Evolutionary conservation across 2,113 vertebrate species (phyloP).

Genomic region (Benitochromis conjunctus): DNA sequence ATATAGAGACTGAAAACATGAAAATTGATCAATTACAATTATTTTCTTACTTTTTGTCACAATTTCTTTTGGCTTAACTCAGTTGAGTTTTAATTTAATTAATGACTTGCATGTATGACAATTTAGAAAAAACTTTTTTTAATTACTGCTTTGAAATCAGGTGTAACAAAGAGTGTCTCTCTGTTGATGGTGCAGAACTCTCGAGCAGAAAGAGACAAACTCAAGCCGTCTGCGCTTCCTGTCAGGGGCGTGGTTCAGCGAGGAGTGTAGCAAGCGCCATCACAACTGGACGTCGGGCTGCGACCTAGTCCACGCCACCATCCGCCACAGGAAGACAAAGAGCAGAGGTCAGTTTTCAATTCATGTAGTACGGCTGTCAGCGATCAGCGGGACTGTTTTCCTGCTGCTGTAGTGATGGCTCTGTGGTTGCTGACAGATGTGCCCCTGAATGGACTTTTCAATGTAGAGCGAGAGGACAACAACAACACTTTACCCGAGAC

Average conservation of each 20-base stretch:
- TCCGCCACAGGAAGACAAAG: constrained; percentile 79
- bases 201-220: constrained; percentile 77
- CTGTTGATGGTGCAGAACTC: constrained; percentile 67
- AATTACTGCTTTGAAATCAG: not conserved
- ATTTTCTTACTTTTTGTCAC: not conserved
- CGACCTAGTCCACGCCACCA: constrained; percentile 85
- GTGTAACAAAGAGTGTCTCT: not conserved
- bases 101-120: not conserved
- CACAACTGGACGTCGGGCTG: constrained; percentile 63
- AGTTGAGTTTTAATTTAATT: not conserved
- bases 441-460: constrained; percentile 51
- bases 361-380: not conserved
- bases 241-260: constrained; percentile 88
- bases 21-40: not conserved
- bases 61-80: not conserved
- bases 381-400: not conserved
- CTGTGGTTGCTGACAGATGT: constrained; percentile 51
- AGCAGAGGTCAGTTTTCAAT: constrained; percentile 72
- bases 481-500: not conserved
- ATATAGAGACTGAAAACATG: not conserved
- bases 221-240: constrained; percentile 73
- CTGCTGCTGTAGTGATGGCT: not conserved
- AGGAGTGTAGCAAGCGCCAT: constrained; percentile 80
- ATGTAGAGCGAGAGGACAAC: constrained; percentile 24
- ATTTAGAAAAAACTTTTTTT: not conserved